Percentiles rank a stretch among this genome's conserved stretches.
phyloP scores from a whole-genome alignment of 2,797 vertebrate genomes.

The Diplodus sargus region DNA sequence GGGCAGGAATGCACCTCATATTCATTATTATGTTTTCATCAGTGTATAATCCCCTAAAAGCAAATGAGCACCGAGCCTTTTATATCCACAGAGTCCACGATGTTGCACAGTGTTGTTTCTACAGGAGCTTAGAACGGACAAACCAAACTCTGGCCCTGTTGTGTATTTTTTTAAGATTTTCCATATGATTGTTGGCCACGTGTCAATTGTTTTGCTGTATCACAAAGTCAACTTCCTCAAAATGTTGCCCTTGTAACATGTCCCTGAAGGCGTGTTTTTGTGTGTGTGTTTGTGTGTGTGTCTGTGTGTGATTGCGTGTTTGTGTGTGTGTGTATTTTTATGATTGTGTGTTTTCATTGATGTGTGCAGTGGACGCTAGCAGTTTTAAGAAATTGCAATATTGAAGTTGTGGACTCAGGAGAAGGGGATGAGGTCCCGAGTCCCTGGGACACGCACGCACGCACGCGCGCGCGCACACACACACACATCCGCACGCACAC shows the following conservation, averaged over 20 bases:
- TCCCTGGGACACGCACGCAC: conserved; percentile 61
- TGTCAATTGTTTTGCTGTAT: conserved; percentile 38
- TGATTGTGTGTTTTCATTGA: conserved; percentile 61
- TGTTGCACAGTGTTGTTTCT: no score
- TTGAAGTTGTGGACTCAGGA: conserved; percentile 81
- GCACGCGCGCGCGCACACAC: conserved; percentile 32
- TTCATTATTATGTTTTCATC: no score
- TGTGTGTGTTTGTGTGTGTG: conserved; percentile 42
- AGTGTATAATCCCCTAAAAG: no score
- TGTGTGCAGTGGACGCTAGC: conserved; percentile 68
- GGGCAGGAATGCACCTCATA: no score
- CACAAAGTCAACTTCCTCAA: conserved; percentile 69
- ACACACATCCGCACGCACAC: conserved; percentile 43
- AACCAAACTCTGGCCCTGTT: not conserved
- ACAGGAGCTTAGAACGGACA: no score
- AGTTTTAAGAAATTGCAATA: conserved; percentile 77
- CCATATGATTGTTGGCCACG: not conserved
- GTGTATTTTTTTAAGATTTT: not conserved
- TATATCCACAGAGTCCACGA: no score
- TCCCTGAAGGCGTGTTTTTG: conserved; percentile 60
- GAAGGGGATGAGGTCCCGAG: conserved; percentile 73
- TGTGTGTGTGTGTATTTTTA: conserved; percentile 43
- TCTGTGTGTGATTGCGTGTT: conserved; percentile 28
- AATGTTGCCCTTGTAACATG: conserved; percentile 67
- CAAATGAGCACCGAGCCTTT: no score